phyloP scores from a whole-genome alignment of 2,797 vertebrate genomes.

The Myotis planiceps region DNA sequence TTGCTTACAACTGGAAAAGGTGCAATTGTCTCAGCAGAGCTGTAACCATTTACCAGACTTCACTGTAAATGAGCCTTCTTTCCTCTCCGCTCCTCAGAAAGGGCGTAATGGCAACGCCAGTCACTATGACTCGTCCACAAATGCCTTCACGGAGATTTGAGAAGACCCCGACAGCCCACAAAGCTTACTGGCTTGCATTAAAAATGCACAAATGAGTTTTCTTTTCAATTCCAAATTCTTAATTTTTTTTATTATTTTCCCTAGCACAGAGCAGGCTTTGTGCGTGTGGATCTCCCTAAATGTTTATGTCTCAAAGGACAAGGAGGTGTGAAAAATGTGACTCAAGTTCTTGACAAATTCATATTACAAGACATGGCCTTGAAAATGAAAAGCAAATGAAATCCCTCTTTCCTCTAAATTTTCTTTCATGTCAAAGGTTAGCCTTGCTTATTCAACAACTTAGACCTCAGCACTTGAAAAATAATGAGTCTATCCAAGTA shows the following conservation, averaged over 20 bases:
- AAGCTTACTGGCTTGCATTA: slow-evolving; percentile 57
- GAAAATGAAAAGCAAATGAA: slow-evolving; percentile 64
- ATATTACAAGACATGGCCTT: slow-evolving; percentile 6
- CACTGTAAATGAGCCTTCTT: slow-evolving; percentile 42
- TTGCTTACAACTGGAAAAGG: slow-evolving; percentile 30
- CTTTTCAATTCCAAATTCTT: slow-evolving; percentile 73
- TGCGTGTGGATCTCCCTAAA: slow-evolving; percentile 75
- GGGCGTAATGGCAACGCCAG: slow-evolving; percentile 52
- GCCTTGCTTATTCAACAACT: slow-evolving; percentile 60
- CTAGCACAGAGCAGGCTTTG: slow-evolving; percentile 62
- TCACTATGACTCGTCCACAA: slow-evolving; percentile 39
- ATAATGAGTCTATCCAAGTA: slow-evolving; percentile 7
- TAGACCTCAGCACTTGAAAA: slow-evolving; percentile 49
- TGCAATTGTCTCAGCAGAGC: slow-evolving; percentile 23
- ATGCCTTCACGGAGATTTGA: slow-evolving; percentile 71
- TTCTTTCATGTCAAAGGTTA: slow-evolving; percentile 67
- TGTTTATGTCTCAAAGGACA: slow-evolving; percentile 74
- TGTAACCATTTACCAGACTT: slow-evolving; percentile 53
- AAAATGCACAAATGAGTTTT: slow-evolving; percentile 63
- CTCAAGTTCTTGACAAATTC: slow-evolving; percentile 61
- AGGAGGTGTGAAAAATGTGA: slow-evolving; percentile 68
- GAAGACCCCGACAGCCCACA: slow-evolving; percentile 67
- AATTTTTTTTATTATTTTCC: slow-evolving; percentile 73
- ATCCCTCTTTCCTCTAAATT: slow-evolving; percentile 28
- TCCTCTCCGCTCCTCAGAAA: slow-evolving; percentile 55